Evolutionary conservation across 2,797 vertebrate genomes (phyloP).

Genomic region (Carduelis carduelis): DNA sequence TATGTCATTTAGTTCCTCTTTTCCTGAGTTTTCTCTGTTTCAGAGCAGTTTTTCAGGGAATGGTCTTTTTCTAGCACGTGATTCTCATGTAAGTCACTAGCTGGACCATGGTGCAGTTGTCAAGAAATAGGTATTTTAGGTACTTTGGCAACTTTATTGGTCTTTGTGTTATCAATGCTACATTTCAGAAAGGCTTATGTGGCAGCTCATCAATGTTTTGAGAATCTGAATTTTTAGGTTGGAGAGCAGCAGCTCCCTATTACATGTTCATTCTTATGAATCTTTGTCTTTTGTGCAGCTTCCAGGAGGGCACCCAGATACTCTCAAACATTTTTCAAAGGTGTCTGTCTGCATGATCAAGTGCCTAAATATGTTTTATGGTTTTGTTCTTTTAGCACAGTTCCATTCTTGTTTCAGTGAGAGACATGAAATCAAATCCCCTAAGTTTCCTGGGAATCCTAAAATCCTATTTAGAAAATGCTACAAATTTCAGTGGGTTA

Average conservation of each 20-base stretch:
- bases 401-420: background rate
- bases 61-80: background rate
- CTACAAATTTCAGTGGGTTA: background rate
- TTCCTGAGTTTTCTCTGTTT: background rate
- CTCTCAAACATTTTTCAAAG: background rate
- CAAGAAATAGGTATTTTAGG: background rate
- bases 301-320: background rate
- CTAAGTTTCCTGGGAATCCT: background rate
- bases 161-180: background rate
- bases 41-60: background rate
- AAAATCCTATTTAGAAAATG: background rate
- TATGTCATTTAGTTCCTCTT: background rate
- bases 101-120: background rate
- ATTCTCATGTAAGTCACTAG: background rate
- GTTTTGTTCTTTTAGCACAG: background rate
- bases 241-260: background rate
- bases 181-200: background rate
- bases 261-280: background rate
- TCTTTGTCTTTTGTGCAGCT: background rate
- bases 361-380: background rate
- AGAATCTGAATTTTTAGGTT: background rate
- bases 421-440: background rate
- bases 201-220: background rate
- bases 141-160: background rate
- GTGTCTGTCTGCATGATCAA: background rate